These are phyloP conservation scores for Clarias laeviceps DNA, from an alignment of 2,797 vertebrate species.

Conservation along the genomic window DNA sequence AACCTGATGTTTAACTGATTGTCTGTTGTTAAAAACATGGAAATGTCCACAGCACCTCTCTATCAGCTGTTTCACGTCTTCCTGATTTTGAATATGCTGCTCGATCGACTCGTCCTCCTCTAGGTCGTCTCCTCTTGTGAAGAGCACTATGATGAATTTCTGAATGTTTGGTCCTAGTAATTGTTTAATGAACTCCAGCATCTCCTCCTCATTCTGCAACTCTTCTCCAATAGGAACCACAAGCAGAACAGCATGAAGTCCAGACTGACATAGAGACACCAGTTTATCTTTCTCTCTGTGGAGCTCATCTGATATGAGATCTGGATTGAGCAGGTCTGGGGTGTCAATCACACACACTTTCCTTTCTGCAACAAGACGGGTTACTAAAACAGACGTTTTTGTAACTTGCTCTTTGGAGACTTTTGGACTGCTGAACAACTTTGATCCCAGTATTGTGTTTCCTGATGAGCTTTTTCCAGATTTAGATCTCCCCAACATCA, in stretches of 20 bases:
- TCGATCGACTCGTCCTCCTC: conserved; percentile 21
- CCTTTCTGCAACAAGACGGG: neutral
- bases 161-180: conserved; percentile 13
- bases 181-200: neutral
- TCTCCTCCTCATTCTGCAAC: conserved; percentile 38
- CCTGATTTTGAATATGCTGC: neutral
- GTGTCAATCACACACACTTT: conserved; percentile 26
- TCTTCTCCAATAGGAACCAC: conserved; percentile 14
- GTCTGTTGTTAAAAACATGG: no score
- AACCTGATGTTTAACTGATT: no score
- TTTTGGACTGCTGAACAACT: conserved; percentile 4
- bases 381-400: conserved; percentile 1
- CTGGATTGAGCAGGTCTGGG: conserved; percentile 36
- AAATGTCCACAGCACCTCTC: no score
- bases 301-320: conserved; percentile 17
- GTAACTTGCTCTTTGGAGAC: conserved; percentile 19
- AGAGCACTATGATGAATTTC: conserved; percentile 27
- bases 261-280: conserved; percentile 16
- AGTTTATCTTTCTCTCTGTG: neutral
- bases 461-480: conserved; percentile 39
- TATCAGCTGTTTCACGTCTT: neutral
- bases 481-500: neutral
- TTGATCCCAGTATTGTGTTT: conserved; percentile 40
- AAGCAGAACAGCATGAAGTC: conserved; percentile 37
- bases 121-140: conserved; percentile 27